Percentiles rank a stretch among this genome's conserved stretches.
Conservation (phyloP, 2,797 vertebrate species). For the Anguilla megastoma region DNA sequence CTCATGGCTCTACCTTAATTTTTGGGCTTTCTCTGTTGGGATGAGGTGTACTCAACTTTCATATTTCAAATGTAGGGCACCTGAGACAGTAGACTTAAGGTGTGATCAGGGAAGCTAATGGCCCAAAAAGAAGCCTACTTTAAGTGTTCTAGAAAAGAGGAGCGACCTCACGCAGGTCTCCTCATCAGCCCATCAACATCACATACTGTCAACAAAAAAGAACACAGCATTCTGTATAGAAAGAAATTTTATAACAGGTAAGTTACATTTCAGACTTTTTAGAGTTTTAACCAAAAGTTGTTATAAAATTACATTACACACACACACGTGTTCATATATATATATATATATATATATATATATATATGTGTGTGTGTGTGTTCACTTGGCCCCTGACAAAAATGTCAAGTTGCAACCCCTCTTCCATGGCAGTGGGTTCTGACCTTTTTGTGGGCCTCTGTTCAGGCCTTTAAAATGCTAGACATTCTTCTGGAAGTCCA, state of each 20-base stretch:
- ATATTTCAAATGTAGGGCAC: neutral
- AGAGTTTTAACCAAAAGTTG: too few species aligned
- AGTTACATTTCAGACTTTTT: too few species aligned
- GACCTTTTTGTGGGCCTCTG: too few species aligned
- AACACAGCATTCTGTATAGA: neutral
- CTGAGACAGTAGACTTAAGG: neutral
- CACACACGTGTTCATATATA: too few species aligned
- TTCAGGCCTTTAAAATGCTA: too few species aligned
- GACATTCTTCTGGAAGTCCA: neutral
- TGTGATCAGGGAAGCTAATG: conserved; percentile 10
- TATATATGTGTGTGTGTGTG: too few species aligned
- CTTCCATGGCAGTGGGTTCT: neutral
- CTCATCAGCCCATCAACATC: neutral
- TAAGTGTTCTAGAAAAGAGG: neutral
- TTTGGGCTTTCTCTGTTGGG: neutral
- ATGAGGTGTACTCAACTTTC: neutral
- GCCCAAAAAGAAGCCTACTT: conserved; percentile 12
- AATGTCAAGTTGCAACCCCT: neutral
- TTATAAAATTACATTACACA: too few species aligned
- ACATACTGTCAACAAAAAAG: neutral
- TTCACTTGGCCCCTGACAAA: neutral
- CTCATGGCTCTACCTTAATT: neutral
- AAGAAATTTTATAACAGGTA: neutral
- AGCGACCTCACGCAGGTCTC: neutral
- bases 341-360: too few species aligned